Base-by-base conservation (phyloP, 1,140 invertebrate species). In the Brachionus angularis region DNA sequence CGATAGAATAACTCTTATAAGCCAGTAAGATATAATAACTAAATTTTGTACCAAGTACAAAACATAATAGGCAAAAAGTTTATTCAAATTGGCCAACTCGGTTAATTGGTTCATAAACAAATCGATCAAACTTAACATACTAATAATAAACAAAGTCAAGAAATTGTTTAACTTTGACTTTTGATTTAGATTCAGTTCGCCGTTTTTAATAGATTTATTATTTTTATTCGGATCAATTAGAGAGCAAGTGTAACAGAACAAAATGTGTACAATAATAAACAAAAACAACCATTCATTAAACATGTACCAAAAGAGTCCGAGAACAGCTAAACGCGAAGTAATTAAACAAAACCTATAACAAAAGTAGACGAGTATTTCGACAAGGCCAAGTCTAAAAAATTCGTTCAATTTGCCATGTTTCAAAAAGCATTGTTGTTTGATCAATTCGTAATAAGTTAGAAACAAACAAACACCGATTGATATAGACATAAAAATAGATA, bases 301-400 rank as follows among this genome's bases (percentile, higher is more conserved):
- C 42, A 67, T 21, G 21, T 67, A 67, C 42, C 62, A 46, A n/a
- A 67, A 33, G 2, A 67, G 1, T 7, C 39, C 62, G 3, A 67
- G n/a, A 1, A 67, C 29, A 46, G 29, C 18, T 14, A 67, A 33
- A 27, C 62, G 62, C 23, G 62, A 67, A 31, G 62, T 47, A 14
- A 67, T 67, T 10, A 67, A 27, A 36, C 62, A 67, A 67, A 67
- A 67, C 47, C 36, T 46, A 16, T 31, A 67, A 36, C 62, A 67
- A 67, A 67, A 67, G 25, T 67, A 50, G 29, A 67, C 62, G 5
- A 67, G 23, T 21, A 50, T n/a, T 47, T 50, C 47, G 8, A 67
- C 47, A 16, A 34, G 21, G 31, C 47, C 62, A 18, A 50, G 21
- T n/a, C 62, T 18, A 1, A 58, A 36, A 36, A 53, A 53, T 53